These are phyloP conservation scores for Penaeus vannamei DNA, from an alignment of 1,140 invertebrate species.

Conservation along the genomic window DNA sequence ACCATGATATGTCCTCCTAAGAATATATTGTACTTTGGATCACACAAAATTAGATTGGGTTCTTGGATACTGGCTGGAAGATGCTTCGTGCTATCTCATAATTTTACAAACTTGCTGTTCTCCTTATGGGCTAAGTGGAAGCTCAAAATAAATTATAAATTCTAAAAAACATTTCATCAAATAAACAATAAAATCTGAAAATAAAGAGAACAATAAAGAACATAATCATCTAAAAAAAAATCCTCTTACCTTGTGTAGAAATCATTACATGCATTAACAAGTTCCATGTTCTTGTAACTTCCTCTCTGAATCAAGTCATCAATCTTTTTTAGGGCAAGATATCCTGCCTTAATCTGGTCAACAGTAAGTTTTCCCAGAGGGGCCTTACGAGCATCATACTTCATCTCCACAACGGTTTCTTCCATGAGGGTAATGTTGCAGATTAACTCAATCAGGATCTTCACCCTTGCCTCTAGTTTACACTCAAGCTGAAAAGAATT, in stretches of 20 bases:
- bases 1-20: too few relatives aligned
- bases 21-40: too few relatives aligned
- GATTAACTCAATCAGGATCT: slow-evolving; percentile 75
- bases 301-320: slow-evolving; percentile 70
- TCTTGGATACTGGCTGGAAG: too few relatives aligned
- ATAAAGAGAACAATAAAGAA: too few relatives aligned
- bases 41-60: too few relatives aligned
- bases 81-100: too few relatives aligned
- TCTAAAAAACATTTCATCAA: too few relatives aligned
- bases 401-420: slow-evolving; percentile 74
- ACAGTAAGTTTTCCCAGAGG: slow-evolving; percentile 75
- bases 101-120: too few relatives aligned
- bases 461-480: slow-evolving; percentile 72
- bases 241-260: slow-evolving; percentile 74
- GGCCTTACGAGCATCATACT: slow-evolving; percentile 71
- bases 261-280: slow-evolving; percentile 73
- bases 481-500: slow-evolving; percentile 35
- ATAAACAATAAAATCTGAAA: too few relatives aligned
- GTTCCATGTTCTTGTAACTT: slow-evolving; percentile 55
- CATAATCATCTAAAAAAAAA: neutral
- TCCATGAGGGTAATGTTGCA: slow-evolving; percentile 77
- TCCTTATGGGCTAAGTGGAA: too few relatives aligned
- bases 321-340: slow-evolving; percentile 74
- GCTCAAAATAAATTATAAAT: too few relatives aligned
- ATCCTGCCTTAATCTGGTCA: slow-evolving; percentile 76